Evolutionary conservation across 2,888 invertebrate genomes (phyloP), one percentile per base, ranked within the genome.

Genomic region (Teinopalpus imperialis): DNA sequence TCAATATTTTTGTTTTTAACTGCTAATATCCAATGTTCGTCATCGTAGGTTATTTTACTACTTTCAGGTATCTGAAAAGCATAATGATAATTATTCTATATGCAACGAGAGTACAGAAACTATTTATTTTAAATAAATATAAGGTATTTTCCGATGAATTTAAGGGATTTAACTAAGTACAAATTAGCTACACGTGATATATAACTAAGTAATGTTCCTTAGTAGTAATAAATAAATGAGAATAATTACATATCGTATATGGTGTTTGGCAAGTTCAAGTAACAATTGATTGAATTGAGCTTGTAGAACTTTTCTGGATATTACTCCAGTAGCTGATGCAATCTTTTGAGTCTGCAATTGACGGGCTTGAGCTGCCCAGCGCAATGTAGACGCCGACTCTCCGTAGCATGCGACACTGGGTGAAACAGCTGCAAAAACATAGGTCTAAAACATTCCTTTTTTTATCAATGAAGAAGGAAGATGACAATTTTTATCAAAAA

Each of bases 311-410:
- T 69, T 66, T 45, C 65, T 64, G 9, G 74, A 57, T 6, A 56
- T 43, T 8, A 59, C 48, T 29, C 50, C 59, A 5, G 57, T 43
- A 14, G 52, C 55, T 9, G 55, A 47, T 10, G 45, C 35, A 6
- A 52, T 21, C n/a, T 68, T 69, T 0, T 69, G 58, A 1, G 68
- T 57, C 0, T 79, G 82, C 39, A 95, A 92, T 59, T 91, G 92
- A 52, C 94, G 92, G 56, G 95, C 94, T 49, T 94, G 86, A 59
- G 93, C 93, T 47, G 95, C 94, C 89, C 95, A 95, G 49, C 95
- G 91, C 32, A 95, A 88, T n/a, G 95, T 95, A 61, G 94, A 94
- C 36, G 95, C 91, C 4, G 94, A 94, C 77, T 95, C 95, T 61
- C 91, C 93, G 90, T 94, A 95, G 79, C 93, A 94, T 35, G 90